phyloP scores from a whole-genome alignment of 2,797 vertebrate species.

The Bucorvus abyssinicus region DNA sequence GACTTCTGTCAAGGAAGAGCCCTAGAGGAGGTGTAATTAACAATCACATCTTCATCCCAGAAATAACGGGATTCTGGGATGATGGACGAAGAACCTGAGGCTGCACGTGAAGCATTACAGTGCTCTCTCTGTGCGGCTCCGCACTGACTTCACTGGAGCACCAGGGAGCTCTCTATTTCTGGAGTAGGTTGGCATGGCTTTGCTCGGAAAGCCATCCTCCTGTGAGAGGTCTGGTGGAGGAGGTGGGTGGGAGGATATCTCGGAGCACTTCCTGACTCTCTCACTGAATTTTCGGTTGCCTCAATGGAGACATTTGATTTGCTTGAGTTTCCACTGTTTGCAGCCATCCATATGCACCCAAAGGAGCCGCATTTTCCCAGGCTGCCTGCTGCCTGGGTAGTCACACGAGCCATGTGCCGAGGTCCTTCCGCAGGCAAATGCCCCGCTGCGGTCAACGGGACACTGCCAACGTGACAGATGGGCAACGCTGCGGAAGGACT shows the following conservation, averaged over 20 bases:
- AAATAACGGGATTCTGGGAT: neutral
- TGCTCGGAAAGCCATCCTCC: neutral
- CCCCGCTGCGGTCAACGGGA: neutral
- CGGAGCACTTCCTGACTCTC: neutral
- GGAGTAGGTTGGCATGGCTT: neutral
- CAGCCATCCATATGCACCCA: no score
- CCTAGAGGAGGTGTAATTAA: neutral
- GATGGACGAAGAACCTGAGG: neutral
- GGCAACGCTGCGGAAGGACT: rapidly evolving
- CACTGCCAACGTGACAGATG: neutral
- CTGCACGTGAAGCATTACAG: neutral
- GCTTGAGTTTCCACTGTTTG: neutral
- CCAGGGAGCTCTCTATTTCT: neutral
- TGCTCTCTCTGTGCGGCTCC: neutral
- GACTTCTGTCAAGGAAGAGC: neutral
- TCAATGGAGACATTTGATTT: rapidly evolving
- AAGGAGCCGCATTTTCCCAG: neutral
- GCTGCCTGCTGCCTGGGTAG: neutral
- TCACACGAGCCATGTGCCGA: neutral
- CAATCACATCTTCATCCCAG: neutral
- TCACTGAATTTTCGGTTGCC: neutral
- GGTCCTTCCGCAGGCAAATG: neutral
- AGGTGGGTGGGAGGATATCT: neutral
- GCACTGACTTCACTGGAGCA: neutral
- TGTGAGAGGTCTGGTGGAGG: neutral